Percentiles rank a stretch among this genome's conserved stretches.
Conservation (phyloP, 2,797 vertebrate species). For the Capromys pilorides region DNA sequence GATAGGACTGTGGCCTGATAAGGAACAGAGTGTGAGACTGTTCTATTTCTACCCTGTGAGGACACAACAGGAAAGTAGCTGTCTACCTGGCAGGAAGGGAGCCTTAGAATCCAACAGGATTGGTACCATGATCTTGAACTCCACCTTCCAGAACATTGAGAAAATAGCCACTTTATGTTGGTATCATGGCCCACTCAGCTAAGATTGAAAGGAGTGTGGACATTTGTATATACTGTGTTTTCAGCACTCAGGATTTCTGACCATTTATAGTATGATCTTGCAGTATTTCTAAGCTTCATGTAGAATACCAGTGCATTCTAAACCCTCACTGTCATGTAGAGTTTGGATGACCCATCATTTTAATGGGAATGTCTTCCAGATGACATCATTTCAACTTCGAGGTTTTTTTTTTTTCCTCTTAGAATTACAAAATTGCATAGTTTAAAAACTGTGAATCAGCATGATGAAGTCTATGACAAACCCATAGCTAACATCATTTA, state of each 20-base stretch:
- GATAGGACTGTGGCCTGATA: not conserved
- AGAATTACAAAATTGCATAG: not conserved
- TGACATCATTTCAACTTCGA: slow-evolving; percentile 10
- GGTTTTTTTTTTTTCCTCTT: slow-evolving; percentile 8
- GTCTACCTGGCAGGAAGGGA: not conserved
- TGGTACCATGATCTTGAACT: not conserved
- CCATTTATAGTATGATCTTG: not conserved
- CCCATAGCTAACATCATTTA: not conserved
- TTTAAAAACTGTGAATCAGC: not conserved
- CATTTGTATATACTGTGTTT: not conserved
- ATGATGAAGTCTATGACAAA: not conserved
- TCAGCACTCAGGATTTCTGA: slow-evolving; percentile 5
- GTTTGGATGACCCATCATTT: slow-evolving; percentile 7
- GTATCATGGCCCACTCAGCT: not conserved
- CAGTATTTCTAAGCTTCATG: not conserved
- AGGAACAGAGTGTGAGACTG: not conserved
- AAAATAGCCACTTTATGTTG: slow-evolving; percentile 6
- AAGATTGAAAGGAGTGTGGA: not conserved
- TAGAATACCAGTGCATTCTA: slow-evolving; percentile 34
- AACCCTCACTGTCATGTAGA: not conserved
- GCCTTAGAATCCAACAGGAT: not conserved
- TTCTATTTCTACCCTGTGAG: not conserved
- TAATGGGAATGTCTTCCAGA: slow-evolving; percentile 18
- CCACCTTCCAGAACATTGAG: not conserved
- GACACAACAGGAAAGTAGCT: not conserved